Evolutionary conservation across 2,888 invertebrate genomes (phyloP), one percentile per base, ranked within the genome.

Genomic region (Cheilosia variabilis): DNA sequence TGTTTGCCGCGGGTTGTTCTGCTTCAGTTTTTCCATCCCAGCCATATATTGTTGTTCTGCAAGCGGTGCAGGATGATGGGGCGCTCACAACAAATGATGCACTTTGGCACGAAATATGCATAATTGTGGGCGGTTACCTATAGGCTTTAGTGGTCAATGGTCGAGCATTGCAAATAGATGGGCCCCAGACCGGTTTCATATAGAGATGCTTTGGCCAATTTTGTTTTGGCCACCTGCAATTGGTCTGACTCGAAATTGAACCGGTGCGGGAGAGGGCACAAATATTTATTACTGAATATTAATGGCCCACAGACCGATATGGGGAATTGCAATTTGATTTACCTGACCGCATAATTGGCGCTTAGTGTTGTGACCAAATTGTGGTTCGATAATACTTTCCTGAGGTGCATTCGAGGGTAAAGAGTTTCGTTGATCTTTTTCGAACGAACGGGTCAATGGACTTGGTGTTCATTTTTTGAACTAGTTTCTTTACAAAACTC

Each of bases 301-400:
- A 84, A 84, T 84, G 71, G 73, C 58, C 43, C 17, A 63, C 57
- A 66, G 68, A 60, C 69, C 63, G 84, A 80, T 80, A 84, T 71
- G 60, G 80, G 72, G 60, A 80, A 80, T 84, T 80, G 66, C 63
- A 75, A 71, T 84, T 84, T 80, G 80, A 84, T 84, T 80, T 84
- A 84, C 80, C 84, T 80, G 75, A 80, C 84, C 80, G 80, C 84
- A 84, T 84, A 84, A 80, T 80, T 84, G 84, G 79, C 84, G 84
- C 60, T 79, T 79, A 80, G 63, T 71, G 47, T 43, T 69, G n/a
- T 43, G 73, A 73, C 57, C 78, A 62, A 78, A 79, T 79, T 83
- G 71, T 53, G 66, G 62, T 57, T 69, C 27, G 68, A 55, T 62
- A 58, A 65, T 76, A 34, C 41, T 72, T 72, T 66, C 53, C 55